Conservation (phyloP, 2,113 vertebrate genomes). For the Daboia siamensis region DNA sequence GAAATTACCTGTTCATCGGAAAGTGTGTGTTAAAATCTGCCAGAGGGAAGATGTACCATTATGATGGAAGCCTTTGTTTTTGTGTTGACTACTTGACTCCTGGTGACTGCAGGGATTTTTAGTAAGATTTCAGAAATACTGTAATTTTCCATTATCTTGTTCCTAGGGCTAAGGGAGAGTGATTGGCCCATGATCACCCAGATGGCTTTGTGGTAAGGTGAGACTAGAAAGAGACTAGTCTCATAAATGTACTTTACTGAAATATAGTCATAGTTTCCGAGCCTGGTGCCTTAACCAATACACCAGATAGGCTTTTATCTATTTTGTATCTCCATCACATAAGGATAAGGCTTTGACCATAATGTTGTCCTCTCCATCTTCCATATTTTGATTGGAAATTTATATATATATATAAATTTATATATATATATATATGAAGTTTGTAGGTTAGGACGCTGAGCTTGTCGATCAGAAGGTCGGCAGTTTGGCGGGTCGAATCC, state of each 20-base stretch:
- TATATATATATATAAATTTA: too few species aligned
- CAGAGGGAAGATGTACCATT: background rate
- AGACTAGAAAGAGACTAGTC: background rate
- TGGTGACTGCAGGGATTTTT: background rate
- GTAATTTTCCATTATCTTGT: background rate
- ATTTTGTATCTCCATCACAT: background rate
- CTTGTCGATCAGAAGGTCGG: too few species aligned
- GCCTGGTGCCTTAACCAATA: background rate
- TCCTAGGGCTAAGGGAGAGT: background rate
- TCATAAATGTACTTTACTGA: background rate
- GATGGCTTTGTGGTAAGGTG: background rate
- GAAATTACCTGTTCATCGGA: background rate
- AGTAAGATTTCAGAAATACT: background rate
- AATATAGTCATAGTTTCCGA: background rate
- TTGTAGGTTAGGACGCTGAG: too few species aligned
- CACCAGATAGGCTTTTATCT: background rate
- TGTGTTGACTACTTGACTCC: background rate
- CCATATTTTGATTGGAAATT: background rate
- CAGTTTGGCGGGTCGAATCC: too few species aligned
- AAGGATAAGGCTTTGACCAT: background rate
- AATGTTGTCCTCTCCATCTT: background rate
- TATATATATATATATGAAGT: too few species aligned
- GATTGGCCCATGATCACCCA: background rate
- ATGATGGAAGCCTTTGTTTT: background rate
- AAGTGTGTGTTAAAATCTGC: background rate